Evolutionary conservation across 2,113 vertebrate species (phyloP).

Genomic region (Camelus bactrianus): DNA sequence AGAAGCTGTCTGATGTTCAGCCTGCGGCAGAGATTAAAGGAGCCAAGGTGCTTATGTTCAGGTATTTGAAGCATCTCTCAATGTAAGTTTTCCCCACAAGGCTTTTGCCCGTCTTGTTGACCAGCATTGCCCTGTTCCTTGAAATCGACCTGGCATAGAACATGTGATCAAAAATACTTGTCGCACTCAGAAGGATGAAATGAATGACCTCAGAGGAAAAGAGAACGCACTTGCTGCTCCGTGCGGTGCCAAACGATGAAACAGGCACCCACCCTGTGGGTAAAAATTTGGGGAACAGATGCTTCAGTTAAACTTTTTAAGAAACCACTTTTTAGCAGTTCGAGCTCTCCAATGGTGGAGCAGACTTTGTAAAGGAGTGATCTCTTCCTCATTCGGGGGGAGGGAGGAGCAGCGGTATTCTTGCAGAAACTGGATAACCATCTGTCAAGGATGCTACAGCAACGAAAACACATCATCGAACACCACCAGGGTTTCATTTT

Average conservation of each 20-base stretch:
- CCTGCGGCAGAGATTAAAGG: background rate
- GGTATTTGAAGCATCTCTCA: background rate
- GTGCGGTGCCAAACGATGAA: background rate
- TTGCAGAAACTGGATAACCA: conserved; percentile 68
- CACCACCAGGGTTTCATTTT: conserved; percentile 70
- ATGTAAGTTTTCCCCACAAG: background rate
- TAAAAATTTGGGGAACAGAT: conserved; percentile 59
- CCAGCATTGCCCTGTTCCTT: background rate
- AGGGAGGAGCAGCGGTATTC: background rate
- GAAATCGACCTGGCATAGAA: background rate
- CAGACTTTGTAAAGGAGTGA: conserved; percentile 20
- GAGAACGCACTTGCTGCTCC: background rate
- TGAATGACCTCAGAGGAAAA: background rate
- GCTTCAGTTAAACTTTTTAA: conserved; percentile 49
- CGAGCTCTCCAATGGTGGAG: conserved; percentile 47
- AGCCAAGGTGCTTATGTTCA: background rate
- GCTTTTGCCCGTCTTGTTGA: background rate
- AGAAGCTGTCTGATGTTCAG: background rate
- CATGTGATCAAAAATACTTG: background rate
- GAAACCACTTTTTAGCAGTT: conserved; percentile 54
- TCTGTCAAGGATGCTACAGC: conserved; percentile 66
- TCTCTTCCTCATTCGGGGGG: background rate
- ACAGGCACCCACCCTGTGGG: background rate
- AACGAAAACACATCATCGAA: conserved; percentile 62
- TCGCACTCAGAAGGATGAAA: background rate